Evolutionary conservation across 2,888 invertebrate genomes (phyloP), one percentile per base, ranked within the genome.

Genomic region (Cataglyphis cursor): DNA sequence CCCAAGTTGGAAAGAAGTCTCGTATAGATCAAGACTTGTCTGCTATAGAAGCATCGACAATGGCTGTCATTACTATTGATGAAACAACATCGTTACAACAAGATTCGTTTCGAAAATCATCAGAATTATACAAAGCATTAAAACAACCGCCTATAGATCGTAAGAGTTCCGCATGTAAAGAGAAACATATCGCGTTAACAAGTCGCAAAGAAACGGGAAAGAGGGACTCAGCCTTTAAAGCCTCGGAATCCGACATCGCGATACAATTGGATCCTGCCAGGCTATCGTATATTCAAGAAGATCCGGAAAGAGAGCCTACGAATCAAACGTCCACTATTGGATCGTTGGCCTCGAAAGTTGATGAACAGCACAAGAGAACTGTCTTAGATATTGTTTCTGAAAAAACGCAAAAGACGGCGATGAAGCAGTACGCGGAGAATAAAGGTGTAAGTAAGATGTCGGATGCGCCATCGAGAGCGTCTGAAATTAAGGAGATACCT

Each of bases 11-110:
- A 54, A 95, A 93, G 72, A 93, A 92, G 57, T 61, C 91, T 5
- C 89, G 93, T 64, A 89, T 94, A 57, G 94, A 94, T 0, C 93
- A 94, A 84, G 93, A 94, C 81, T 83, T 94, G 41, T 90, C 90
- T 0, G 89, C 90, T 18, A 93, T 94, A 62, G 94, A 95, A 81
- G 88, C 90, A 41, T 91, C 93, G 24, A 93, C 93, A 3, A 94
- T 93, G 44, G 89, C 93, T 65, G 85, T 94, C 41, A 94, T 95
- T 62, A 90, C 93, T n/a, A 62, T 94, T 8, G 92, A 94, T 18
- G 93, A 93, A 57, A 65, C 91, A 8, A 57, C 91, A 12, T 75
- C 89, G 0, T 5, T 48, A 6, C 87, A 85, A 31, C 83, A 85
- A 35, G 87, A 87, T 1, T 1, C 88, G 0, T 73, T 88, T 0